Evolutionary conservation across 1,140 invertebrate genomes (phyloP), one percentile per base, ranked within the genome.

Genomic region (Nymphalis io): DNA sequence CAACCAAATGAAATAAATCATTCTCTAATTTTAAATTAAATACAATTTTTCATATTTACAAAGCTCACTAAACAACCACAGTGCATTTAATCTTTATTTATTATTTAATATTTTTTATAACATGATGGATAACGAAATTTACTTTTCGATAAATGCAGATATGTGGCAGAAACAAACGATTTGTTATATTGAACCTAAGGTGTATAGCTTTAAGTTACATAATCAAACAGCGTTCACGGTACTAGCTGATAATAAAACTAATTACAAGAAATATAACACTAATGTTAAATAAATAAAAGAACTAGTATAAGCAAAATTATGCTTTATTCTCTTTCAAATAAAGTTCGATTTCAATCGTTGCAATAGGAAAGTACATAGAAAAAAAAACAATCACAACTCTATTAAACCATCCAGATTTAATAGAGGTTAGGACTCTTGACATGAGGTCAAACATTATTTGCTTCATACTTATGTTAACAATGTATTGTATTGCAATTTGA

Each of bases 1-100:
- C 59, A 62, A 73, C 58, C 40, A 13, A 15, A 59, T 51, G 65
- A 79, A 80, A 75, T 81, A 81, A 79, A 82, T 78, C 78, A 82
- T 84, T 75, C 62, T 82, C 78, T 84, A 82, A 84, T 83, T 85
- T 55, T 27, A 78, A 81, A 79, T 84, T 83, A 85, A 75, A 83
- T 80, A 85, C 75, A 78, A 51, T 81, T 77, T 74, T 77, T 69
- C 71, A 78, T 85, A 85, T 87, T 83, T 87, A 87, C 85, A 87
- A 79, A 84, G 80, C 70, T 80, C 71, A 76, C 78, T 85, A 81
- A 80, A 73, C 20, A 53, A 76, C 68, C 60, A 69, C 55, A 79
- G 72, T 71, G 57, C 55, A 48, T 76, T 76, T 48, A 55, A 40
- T 64, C 16, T 40, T 20, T 18, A 40, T 18, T 20, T 2, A 2